phyloP scores from a whole-genome alignment of 2,888 invertebrate species.

The Diplazon laetatorius region DNA sequence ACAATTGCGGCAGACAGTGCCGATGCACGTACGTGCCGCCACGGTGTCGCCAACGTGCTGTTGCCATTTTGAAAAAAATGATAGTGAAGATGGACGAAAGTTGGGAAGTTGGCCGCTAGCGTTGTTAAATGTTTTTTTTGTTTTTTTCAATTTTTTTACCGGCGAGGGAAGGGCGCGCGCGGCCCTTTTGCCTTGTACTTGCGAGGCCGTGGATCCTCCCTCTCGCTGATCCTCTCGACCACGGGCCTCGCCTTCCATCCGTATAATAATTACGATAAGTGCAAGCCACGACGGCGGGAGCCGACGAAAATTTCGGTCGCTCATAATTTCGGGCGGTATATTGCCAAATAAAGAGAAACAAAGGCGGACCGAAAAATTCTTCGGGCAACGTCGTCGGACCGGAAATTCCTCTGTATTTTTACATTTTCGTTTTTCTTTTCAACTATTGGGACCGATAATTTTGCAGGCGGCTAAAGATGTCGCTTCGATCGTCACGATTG shows the following conservation, averaged over 20 bases:
- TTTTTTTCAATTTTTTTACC: conserved; percentile 26
- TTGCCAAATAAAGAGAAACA: conserved; percentile 62
- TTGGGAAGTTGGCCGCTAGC: conserved; percentile 31
- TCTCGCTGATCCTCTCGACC: not conserved
- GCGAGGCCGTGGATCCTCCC: conserved; percentile 31
- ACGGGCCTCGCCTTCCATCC: conserved; percentile 57
- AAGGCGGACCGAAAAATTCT: conserved; percentile 29
- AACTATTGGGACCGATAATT: conserved; percentile 16
- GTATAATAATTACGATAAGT: conserved; percentile 65
- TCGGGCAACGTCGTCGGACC: conserved; percentile 16
- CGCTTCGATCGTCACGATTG: too few species aligned
- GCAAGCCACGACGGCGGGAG: conserved; percentile 56
- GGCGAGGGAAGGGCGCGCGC: conserved; percentile 44
- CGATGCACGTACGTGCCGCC: too few species aligned
- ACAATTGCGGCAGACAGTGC: too few species aligned
- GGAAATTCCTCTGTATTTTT: conserved; percentile 14
- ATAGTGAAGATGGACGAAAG: conserved; percentile 23
- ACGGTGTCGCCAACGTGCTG: too few species aligned
- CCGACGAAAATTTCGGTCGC: conserved; percentile 50
- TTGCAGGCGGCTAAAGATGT: conserved; percentile 24
- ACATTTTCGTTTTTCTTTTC: conserved; percentile 1
- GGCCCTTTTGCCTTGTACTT: conserved; percentile 55
- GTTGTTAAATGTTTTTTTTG: conserved; percentile 21
- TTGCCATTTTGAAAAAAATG: conserved; percentile 30
- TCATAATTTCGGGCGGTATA: conserved; percentile 59